Evolutionary conservation across 2,113 vertebrate species (phyloP).

Genomic region (Hemicordylus capensis): DNA sequence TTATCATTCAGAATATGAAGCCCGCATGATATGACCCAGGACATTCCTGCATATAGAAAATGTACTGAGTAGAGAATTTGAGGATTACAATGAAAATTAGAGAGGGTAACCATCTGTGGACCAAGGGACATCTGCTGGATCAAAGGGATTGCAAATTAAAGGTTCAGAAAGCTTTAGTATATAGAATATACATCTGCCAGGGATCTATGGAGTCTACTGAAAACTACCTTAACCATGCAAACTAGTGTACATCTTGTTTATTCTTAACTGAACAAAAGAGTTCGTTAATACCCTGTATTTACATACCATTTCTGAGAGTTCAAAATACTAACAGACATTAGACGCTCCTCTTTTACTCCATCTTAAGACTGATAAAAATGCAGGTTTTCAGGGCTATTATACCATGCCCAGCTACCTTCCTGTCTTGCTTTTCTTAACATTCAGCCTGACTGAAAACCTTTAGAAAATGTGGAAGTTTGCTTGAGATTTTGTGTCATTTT

Average conservation of each 20-base stretch:
- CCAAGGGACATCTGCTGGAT: slow-evolving; percentile 59
- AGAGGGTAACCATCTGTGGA: slow-evolving; percentile 56
- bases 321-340: not conserved
- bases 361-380: too few species aligned
- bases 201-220: slow-evolving; percentile 39
- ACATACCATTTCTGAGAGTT: not conserved
- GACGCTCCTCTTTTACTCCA: too few species aligned
- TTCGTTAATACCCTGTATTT: not conserved
- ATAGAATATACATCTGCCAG: slow-evolving; percentile 45
- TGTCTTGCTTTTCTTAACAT: too few species aligned
- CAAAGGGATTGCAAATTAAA: slow-evolving; percentile 52
- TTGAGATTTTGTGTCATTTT: too few species aligned
- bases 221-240: slow-evolving; percentile 51
- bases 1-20: slow-evolving; percentile 42
- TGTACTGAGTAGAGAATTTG: slow-evolving; percentile 49
- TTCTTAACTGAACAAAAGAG: not conserved
- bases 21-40: slow-evolving; percentile 35
- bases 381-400: too few species aligned
- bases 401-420: too few species aligned
- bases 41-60: slow-evolving; percentile 48
- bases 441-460: too few species aligned
- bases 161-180: slow-evolving; percentile 45
- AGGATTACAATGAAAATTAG: slow-evolving; percentile 53
- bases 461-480: too few species aligned
- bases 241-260: slow-evolving; percentile 34